phyloP scores from a whole-genome alignment of 2,888 invertebrate species.

The Esperia sulphurella region DNA sequence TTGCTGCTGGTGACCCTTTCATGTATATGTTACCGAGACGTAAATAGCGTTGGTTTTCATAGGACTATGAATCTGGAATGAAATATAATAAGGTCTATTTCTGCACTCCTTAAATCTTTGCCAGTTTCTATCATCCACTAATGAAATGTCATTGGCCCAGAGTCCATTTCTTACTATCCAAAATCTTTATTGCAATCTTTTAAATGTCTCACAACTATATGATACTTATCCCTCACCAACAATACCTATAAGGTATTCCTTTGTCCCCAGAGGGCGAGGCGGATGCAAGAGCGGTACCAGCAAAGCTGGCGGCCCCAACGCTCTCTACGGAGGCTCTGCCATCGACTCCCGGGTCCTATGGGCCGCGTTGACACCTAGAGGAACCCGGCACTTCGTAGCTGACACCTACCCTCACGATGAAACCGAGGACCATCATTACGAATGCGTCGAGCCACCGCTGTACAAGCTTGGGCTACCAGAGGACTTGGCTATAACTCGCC shows the following conservation, averaged over 20 bases:
- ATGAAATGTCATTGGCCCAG: too few relatives aligned
- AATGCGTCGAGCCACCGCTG: slow-evolving; percentile 81
- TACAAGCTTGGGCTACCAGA: slow-evolving; percentile 73
- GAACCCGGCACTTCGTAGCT: slow-evolving; percentile 87
- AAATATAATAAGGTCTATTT: too few relatives aligned
- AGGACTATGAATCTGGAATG: too few relatives aligned
- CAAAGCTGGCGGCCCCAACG: slow-evolving; percentile 68
- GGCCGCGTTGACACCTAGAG: slow-evolving; percentile 91
- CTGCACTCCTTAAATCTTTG: too few relatives aligned
- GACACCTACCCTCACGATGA: slow-evolving; percentile 82
- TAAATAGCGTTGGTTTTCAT: too few relatives aligned
- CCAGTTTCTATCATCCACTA: too few relatives aligned
- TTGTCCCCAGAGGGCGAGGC: slow-evolving; percentile 56
- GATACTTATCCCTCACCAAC: slow-evolving; percentile 6
- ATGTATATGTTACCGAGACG: too few relatives aligned
- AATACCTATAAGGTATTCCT: slow-evolving; percentile 18
- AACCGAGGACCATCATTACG: slow-evolving; percentile 84
- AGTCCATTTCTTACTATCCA: too few relatives aligned
- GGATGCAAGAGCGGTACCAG: slow-evolving; percentile 78
- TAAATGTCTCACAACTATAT: too few relatives aligned
- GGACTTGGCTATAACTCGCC: slow-evolving; percentile 82
- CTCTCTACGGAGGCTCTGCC: slow-evolving; percentile 70
- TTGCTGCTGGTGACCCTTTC: too few relatives aligned
- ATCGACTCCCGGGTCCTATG: slow-evolving; percentile 86
- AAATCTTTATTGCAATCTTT: too few relatives aligned